phyloP scores from a whole-genome alignment of 2,797 vertebrate genomes.

The Leptodactylus fallax region DNA sequence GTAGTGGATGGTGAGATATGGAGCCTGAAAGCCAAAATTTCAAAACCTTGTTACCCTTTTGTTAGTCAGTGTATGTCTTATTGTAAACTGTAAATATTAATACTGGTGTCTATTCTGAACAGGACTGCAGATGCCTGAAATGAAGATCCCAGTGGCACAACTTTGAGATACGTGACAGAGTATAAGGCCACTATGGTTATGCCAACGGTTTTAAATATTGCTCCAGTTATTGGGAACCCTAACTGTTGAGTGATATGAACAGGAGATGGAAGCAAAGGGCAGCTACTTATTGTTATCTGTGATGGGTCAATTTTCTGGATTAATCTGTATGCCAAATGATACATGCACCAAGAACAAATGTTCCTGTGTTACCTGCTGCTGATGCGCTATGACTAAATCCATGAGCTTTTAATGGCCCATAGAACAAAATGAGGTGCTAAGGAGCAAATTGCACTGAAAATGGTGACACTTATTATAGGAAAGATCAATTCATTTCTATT shows the following conservation, averaged over 20 bases:
- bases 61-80: neutral
- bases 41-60: too few species aligned
- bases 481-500: neutral
- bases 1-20: too few species aligned
- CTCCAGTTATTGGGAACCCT: neutral
- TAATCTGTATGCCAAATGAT: neutral
- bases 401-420: constrained; percentile 21
- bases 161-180: constrained; percentile 14
- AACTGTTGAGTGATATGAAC: neutral
- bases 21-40: too few species aligned
- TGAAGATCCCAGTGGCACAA: constrained; percentile 33
- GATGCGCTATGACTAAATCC: constrained; percentile 9
- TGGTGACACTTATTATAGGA: neutral
- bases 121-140: constrained; percentile 16
- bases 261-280: neutral
- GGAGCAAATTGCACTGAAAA: constrained; percentile 35
- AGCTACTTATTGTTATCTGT: neutral
- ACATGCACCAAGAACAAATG: neutral
- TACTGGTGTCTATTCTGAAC: neutral
- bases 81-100: neutral
- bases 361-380: too few species aligned
- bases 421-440: constrained; percentile 23
- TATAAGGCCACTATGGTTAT: neutral
- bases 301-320: neutral
- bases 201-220: neutral